Evolutionary conservation across 2,113 vertebrate genomes (phyloP), one percentile per base, ranked within the genome.

Genomic region (Eublepharis macularius): DNA sequence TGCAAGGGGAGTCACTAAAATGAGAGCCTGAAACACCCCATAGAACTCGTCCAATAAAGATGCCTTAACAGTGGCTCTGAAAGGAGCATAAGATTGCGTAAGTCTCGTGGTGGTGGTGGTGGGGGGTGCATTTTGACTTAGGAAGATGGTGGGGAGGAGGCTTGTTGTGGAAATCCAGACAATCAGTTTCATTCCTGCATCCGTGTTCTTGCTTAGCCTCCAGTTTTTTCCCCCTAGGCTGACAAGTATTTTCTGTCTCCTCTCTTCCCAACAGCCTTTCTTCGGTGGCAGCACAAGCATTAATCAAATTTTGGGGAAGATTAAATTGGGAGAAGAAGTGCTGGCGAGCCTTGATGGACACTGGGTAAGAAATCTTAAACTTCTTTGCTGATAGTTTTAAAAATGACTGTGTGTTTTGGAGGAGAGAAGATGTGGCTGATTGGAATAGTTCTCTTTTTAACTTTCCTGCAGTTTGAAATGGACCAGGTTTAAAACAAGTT

Each of bases 281-380:
- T 98, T 99, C 0, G 97, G 98, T 82, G 97, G 97, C 85, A 94
- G 96, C 36, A 14, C 94, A 1, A 97, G 95, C 85, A 97, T 99
- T 91, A 99, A 99, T 94, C 98, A 98, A 92, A 97, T 99, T 93
- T 97, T 95, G 0, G 98, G 98, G 85, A 98, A 97, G 96, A 99
- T 99, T 87, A 94, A 77, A 3, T 92, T 95, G 0, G 98, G 97
- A 87, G 97, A 97, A 54, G 98, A 98, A 63, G 94, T 98, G 24
- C 86, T 97, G 90, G 97, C 98, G 0, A 98, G 89, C 2, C 94
- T 99, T 47, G 96, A 94, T 0, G 98, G 98, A 91, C 98, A 98
- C 95, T 99, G 98, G 98, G 98, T 99, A 93, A 95, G 90, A 47
- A 75, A 24, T 6, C 0, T 21, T 49, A 75, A 68, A 81, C 0